Conservation (phyloP, 2,113 vertebrate species). For the Formicarius rufipectus region DNA sequence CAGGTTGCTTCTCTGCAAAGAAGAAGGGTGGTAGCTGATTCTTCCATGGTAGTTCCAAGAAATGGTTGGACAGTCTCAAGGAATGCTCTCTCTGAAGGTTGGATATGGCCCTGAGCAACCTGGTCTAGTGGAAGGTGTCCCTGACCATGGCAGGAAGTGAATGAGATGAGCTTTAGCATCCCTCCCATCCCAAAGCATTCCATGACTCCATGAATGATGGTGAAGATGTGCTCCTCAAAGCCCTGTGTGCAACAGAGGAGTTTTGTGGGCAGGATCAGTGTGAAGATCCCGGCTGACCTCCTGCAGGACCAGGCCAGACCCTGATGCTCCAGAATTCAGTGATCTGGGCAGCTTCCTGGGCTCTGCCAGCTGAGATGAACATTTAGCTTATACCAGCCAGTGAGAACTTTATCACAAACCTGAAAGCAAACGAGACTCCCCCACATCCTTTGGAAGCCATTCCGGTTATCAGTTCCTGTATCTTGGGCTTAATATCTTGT, state of each 20-base stretch:
- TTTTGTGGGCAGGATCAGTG: not conserved
- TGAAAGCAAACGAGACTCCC: not conserved
- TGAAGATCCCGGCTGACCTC: not conserved
- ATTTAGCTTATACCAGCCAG: not conserved
- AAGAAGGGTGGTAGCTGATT: not conserved
- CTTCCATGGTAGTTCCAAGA: not conserved
- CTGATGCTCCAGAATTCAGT: not conserved
- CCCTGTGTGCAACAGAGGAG: not conserved
- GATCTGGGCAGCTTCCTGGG: not conserved
- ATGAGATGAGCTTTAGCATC: not conserved
- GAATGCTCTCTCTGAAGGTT: not conserved
- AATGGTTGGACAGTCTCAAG: not conserved
- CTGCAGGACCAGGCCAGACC: not conserved
- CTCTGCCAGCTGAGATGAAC: not conserved
- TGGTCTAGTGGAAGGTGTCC: not conserved
- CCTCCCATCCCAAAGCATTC: not conserved
- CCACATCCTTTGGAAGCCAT: not conserved
- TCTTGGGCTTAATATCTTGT: not conserved
- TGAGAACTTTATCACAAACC: not conserved
- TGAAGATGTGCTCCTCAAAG: not conserved
- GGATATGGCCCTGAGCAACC: not conserved
- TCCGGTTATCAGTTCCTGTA: not conserved
- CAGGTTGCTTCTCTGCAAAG: not conserved
- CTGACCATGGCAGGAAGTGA: not conserved
- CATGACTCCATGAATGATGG: accelerated